Evolutionary conservation across 1,140 invertebrate species (phyloP), one percentile per base, ranked within the genome.

Genomic region (Mylabris phalerata): DNA sequence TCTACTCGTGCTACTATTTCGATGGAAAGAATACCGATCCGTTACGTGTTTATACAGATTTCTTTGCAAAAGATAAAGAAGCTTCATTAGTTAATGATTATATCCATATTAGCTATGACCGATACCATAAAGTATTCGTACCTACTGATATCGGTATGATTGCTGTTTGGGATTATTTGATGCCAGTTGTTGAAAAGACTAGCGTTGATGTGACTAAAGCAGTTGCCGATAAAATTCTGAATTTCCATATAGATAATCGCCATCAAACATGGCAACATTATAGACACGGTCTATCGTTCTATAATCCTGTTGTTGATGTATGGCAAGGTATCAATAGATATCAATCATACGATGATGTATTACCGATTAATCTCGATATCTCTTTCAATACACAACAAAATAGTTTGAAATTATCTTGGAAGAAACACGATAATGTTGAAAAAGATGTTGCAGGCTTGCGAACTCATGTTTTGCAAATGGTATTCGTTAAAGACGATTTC

Each of bases 141-240:
- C 63, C 75, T 0, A 77, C 72, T 6, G 75, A 77, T 32, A 68
- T 77, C n/a, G 78, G 78, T 55, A 52, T 79, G 24, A 73, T 73
- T 5, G 69, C 67, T 11, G 9, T 72, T 2, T 59, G 76, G 41
- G 61, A 68, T 13, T 71, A 68, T 5, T 59, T 62, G 44, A 59
- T 72, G 9, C 75, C 75, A 1, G 44, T 46, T 0, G 50, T 64
- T 2, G 48, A 62, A 68, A 71, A 41, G 3, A 70, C 2, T 62
- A 60, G 62, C 19, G 46, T 69, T 0, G 67, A 68, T 50, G 19
- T 64, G 9, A 55, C 45, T 2, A 63, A 65, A 67, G 64, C 57
- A 19, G 52, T 4, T 68, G 67, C 67, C 59, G 56, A 51, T 66
- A 75, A 50, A 66, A 65, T n/a, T 57, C 71, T 61, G 64, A 76